Conservation (phyloP, 30 jellyfish, hydroid and myxozoan species). For the Aurelia aurita region DNA sequence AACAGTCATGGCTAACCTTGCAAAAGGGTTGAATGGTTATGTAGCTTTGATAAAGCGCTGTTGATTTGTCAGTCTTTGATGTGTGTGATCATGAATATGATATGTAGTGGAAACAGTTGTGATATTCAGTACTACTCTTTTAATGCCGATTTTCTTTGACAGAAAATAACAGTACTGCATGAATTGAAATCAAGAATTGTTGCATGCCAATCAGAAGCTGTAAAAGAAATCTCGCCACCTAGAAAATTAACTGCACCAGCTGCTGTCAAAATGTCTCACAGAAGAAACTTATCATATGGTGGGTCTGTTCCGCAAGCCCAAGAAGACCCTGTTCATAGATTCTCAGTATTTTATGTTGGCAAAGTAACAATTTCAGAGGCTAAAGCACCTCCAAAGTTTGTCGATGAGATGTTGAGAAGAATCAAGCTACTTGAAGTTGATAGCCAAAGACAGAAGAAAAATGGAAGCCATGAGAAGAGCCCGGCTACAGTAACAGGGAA, state of each 20-base stretch:
- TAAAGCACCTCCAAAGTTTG: slow-evolving; percentile 90
- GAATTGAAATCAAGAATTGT: slow-evolving; percentile 74
- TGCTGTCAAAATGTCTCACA: slow-evolving; percentile 63
- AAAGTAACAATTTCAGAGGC: slow-evolving; percentile 92
- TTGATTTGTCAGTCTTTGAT: too few relatives aligned
- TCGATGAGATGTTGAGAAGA: slow-evolving; percentile 82
- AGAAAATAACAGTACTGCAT: slow-evolving; percentile 81
- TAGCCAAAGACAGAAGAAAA: slow-evolving; percentile 11
- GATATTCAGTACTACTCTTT: not conserved
- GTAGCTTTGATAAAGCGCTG: too few relatives aligned
- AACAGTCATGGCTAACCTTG: too few relatives aligned
- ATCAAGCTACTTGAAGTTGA: slow-evolving; percentile 56
- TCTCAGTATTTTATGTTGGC: slow-evolving; percentile 95
- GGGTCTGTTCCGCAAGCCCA: slow-evolving; percentile 65
- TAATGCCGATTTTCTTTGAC: slow-evolving; percentile 1
- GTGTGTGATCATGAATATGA: too few relatives aligned
- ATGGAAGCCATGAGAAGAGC: slow-evolving; percentile 16
- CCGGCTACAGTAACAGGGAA: slow-evolving; percentile 38
- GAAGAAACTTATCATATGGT: slow-evolving; percentile 88
- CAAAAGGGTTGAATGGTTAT: too few relatives aligned
- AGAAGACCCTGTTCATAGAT: slow-evolving; percentile 76
- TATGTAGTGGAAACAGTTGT: not conserved
- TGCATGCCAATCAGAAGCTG: slow-evolving; percentile 50
- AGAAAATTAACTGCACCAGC: slow-evolving; percentile 34
- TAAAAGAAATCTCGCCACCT: slow-evolving; percentile 52